Evolutionary conservation across 2,888 invertebrate species (phyloP).

Genomic region (Bugulina stolonifera): DNA sequence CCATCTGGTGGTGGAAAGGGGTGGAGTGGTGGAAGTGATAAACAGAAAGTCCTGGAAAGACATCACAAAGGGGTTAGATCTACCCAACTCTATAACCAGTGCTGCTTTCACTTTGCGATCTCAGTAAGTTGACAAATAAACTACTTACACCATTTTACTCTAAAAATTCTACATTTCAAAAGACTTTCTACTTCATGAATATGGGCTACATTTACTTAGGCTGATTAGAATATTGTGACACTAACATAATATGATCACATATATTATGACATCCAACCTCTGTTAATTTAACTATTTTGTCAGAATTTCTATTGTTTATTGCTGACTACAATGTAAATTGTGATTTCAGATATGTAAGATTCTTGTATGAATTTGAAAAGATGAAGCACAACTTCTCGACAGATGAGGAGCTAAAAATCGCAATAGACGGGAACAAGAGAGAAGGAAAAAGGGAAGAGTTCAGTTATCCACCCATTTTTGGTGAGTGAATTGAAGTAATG

Average conservation of each 20-base stretch:
- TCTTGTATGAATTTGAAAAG: neutral
- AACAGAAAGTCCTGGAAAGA: conserved; percentile 99
- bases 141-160: too few relatives aligned
- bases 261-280: too few relatives aligned
- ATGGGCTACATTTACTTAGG: too few relatives aligned
- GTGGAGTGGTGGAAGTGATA: conserved; percentile 97
- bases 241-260: too few relatives aligned
- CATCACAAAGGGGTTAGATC: conserved; percentile 98
- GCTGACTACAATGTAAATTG: neutral
- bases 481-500: too few relatives aligned
- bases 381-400: neutral
- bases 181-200: too few relatives aligned
- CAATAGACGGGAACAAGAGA: neutral
- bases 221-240: too few relatives aligned
- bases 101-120: neutral
- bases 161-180: too few relatives aligned
- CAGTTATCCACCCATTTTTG: too few relatives aligned
- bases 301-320: neutral
- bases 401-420: neutral
- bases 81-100: conserved; percentile 57
- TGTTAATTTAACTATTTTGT: too few relatives aligned
- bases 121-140: too few relatives aligned
- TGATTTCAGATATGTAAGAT: neutral
- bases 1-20: conserved; percentile 92
- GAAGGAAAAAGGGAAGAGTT: neutral